Evolutionary conservation across 2,797 vertebrate species (phyloP).

Genomic region (Sebastolobus alascanus): DNA sequence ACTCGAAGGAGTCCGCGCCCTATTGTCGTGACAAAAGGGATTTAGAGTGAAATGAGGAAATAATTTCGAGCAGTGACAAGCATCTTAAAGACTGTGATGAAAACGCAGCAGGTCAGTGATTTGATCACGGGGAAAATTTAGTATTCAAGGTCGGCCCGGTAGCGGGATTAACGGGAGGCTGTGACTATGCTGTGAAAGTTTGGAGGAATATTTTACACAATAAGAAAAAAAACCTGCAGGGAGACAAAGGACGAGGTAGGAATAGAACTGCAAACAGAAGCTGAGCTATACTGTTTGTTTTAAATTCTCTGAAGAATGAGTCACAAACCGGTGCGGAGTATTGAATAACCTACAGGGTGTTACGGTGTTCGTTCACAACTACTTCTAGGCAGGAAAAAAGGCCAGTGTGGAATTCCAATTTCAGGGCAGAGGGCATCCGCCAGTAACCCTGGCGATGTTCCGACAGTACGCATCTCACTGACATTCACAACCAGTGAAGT

Average conservation of each 20-base stretch:
- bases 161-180: slow-evolving; percentile 18
- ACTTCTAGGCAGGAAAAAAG: background rate
- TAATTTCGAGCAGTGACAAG: slow-evolving; percentile 49
- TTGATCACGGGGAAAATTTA: slow-evolving; percentile 26
- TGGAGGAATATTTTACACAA: background rate
- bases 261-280: slow-evolving; percentile 3
- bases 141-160: slow-evolving; percentile 16
- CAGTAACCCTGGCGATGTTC: background rate
- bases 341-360: background rate
- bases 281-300: slow-evolving; percentile 19
- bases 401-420: background rate
- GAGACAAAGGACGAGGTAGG: background rate
- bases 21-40: slow-evolving; percentile 54
- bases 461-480: background rate
- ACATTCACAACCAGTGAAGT: background rate
- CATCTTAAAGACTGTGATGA: slow-evolving; percentile 57
- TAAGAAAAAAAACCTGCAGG: background rate
- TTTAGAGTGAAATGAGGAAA: slow-evolving; percentile 69
- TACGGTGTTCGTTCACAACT: slow-evolving; percentile 9
- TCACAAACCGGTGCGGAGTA: slow-evolving; percentile 12
- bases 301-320: slow-evolving; percentile 14
- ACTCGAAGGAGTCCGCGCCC: slow-evolving; percentile 34
- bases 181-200: slow-evolving; percentile 4
- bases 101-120: slow-evolving; percentile 55
- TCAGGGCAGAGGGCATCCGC: background rate